phyloP scores from a whole-genome alignment of 2,113 vertebrate genomes.

The Cricetomys ansorgei region DNA sequence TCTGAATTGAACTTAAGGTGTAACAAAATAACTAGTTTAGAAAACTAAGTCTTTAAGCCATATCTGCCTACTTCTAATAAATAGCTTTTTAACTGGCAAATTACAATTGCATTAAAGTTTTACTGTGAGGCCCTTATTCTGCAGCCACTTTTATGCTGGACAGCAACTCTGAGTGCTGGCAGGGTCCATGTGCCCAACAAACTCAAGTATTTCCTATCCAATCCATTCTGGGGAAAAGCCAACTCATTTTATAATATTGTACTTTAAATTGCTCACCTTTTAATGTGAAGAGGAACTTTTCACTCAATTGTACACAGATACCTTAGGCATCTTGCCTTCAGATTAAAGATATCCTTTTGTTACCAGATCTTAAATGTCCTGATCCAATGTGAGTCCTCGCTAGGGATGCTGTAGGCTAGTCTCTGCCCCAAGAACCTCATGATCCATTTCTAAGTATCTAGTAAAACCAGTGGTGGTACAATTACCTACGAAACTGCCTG shows the following conservation, averaged over 20 bases:
- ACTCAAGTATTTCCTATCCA: slow-evolving; percentile 2
- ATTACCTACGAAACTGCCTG: slow-evolving; percentile 20
- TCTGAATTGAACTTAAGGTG: background rate
- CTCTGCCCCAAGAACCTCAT: background rate
- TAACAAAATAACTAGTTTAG: background rate
- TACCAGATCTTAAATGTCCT: too few species aligned
- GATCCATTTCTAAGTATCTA: background rate
- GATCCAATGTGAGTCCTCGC: too few species aligned
- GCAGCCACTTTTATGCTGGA: background rate
- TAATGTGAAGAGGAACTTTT: too few species aligned
- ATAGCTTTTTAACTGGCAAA: background rate
- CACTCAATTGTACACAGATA: too few species aligned
- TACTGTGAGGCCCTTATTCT: background rate
- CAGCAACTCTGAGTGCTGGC: background rate
- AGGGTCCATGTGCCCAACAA: background rate
- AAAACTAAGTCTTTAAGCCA: slow-evolving; percentile 11
- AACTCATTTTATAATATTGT: background rate
- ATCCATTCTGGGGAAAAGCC: slow-evolving; percentile 14
- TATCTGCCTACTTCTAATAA: background rate
- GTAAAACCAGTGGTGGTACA: slow-evolving; percentile 26
- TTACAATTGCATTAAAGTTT: background rate
- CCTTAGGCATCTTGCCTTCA: too few species aligned
- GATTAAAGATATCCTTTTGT: too few species aligned
- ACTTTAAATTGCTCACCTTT: background rate
- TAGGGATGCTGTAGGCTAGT: too few species aligned